These are phyloP conservation scores for Scrobipalpa atriplicella DNA, from an alignment of 2,888 invertebrate genomes.

Conservation along the genomic window DNA sequence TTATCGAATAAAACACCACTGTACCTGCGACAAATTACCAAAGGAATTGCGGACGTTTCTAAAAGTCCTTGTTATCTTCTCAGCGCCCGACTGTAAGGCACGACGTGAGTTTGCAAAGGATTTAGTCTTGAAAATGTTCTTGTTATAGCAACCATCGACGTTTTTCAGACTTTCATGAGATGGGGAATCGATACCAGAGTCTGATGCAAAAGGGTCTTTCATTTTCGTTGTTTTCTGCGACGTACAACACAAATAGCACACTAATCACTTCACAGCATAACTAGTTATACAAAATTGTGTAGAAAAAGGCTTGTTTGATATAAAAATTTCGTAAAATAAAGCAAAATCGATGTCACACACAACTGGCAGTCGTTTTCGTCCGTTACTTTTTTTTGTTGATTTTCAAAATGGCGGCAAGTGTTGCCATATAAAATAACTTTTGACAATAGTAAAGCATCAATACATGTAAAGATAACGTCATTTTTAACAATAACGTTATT, in stretches of 20 bases:
- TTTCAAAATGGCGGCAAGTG: conserved; percentile 37
- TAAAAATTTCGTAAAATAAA: conserved; percentile 46
- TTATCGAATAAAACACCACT: conserved; percentile 5
- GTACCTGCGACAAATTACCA: conserved; percentile 86
- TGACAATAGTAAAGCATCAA: not conserved
- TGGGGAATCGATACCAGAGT: conserved; percentile 73
- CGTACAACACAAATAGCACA: conserved; percentile 31
- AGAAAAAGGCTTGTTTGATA: conserved; percentile 46
- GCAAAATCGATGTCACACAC: conserved; percentile 48
- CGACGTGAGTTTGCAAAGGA: conserved; percentile 84
- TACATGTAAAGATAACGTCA: not conserved
- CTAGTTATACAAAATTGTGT: conserved; percentile 34
- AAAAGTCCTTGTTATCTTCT: conserved; percentile 86
- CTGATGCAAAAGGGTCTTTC: conserved; percentile 75
- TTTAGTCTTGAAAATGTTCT: conserved; percentile 69
- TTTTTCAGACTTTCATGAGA: conserved; percentile 68
- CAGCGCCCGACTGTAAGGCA: conserved; percentile 85
- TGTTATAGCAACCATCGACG: conserved; percentile 73
- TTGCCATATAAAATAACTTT: conserved; percentile 33
- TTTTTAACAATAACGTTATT: not conserved
- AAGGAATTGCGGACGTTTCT: conserved; percentile 85
- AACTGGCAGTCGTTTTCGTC: conserved; percentile 41
- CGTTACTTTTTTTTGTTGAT: conserved; percentile 56
- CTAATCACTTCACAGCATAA: conserved; percentile 28
- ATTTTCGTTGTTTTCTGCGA: conserved; percentile 49